phyloP scores from a whole-genome alignment of 2,797 vertebrate species.

The Sphenopsis melanotis region DNA sequence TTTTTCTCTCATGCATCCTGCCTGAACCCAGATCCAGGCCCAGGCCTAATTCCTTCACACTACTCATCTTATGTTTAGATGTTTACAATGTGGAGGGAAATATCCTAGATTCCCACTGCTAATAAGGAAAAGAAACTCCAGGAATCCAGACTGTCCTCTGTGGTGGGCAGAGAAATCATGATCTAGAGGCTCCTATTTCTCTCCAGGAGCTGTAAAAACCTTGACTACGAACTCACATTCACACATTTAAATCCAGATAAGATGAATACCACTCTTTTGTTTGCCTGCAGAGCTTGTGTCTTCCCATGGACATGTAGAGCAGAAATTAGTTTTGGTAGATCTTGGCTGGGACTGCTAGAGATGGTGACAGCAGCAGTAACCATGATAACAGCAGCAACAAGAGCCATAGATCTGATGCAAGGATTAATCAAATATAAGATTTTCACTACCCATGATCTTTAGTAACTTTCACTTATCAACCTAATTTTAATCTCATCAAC shows the following conservation, averaged over 20 bases:
- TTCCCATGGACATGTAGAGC: neutral
- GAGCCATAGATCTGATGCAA: neutral
- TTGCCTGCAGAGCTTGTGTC: neutral
- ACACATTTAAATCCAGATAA: neutral
- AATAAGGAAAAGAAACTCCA: neutral
- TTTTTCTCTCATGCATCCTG: neutral
- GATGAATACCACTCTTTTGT: neutral
- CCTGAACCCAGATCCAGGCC: neutral
- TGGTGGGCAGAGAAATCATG: neutral
- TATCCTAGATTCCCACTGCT: neutral
- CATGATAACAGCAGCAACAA: neutral
- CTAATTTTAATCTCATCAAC: slow-evolving; percentile 31
- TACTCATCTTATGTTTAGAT: neutral
- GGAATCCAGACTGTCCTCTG: neutral
- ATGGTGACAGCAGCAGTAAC: neutral
- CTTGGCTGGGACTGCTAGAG: neutral
- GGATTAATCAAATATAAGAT: neutral
- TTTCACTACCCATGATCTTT: neutral
- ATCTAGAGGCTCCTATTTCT: neutral
- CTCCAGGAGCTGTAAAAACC: neutral
- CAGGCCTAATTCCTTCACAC: neutral
- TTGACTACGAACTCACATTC: neutral
- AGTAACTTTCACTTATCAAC: neutral
- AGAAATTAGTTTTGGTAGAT: neutral
- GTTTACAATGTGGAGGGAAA: neutral